phyloP scores from a whole-genome alignment of 2,888 invertebrate genomes.

The Dorcus parallelipipedus region DNA sequence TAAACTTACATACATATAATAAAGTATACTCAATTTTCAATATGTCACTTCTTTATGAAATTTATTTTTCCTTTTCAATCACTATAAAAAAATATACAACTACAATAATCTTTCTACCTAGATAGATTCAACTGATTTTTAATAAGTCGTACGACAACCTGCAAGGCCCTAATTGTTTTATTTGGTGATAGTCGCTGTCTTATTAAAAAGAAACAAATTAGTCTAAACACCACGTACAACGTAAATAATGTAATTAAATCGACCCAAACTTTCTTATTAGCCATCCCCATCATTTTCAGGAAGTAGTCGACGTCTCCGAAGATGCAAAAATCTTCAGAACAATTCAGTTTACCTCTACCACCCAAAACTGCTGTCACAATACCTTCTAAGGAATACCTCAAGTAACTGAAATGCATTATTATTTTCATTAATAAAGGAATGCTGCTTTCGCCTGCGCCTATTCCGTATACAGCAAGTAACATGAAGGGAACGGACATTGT shows the following conservation, averaged over 20 bases:
- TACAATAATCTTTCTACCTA: conserved; percentile 1
- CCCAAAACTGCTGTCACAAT: conserved; percentile 75
- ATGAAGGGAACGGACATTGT: conserved; percentile 83
- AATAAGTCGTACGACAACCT: conserved; percentile 66
- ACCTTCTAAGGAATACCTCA: conserved; percentile 67
- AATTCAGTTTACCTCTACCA: conserved; percentile 68
- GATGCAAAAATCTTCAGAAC: conserved; percentile 73
- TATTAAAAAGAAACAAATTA: conserved; percentile 68
- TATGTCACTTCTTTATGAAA: too few relatives aligned
- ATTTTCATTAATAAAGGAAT: conserved; percentile 73
- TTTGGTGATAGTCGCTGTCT: conserved; percentile 68
- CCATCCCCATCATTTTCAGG: conserved; percentile 71
- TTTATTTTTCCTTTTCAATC: neutral
- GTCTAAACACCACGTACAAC: conserved; percentile 63
- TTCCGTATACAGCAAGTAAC: conserved; percentile 81
- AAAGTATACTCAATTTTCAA: too few relatives aligned
- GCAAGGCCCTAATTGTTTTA: conserved; percentile 67
- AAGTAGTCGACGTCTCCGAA: conserved; percentile 73
- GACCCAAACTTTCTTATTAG: conserved; percentile 63
- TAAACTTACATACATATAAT: too few relatives aligned
- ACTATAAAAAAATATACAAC: neutral
- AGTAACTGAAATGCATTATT: conserved; percentile 77
- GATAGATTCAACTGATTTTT: conserved; percentile 53
- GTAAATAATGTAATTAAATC: conserved; percentile 62
- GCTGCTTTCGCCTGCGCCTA: conserved; percentile 70